Base-by-base conservation (phyloP, 1,140 invertebrate genomes). In the Mercenaria mercenaria region DNA sequence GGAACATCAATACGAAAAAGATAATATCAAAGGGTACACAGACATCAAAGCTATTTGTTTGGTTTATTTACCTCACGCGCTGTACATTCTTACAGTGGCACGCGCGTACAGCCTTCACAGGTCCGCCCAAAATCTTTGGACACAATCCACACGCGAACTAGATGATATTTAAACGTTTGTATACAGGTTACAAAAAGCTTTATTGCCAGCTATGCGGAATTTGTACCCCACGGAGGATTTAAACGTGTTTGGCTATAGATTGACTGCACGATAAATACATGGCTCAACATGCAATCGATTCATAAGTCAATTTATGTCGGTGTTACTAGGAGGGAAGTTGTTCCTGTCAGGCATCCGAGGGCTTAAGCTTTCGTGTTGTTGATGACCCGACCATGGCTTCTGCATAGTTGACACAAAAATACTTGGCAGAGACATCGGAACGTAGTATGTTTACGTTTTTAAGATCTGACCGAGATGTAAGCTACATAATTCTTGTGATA, bases 141-240 rank as follows among this genome's bases (percentile, higher is more conserved):
- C 26, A 39, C 29, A 0, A 41, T 72, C 67, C 67, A 72, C 67
- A 72, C 67, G 67, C 67, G 1, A 72, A 20, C 15, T 39, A 20
- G 67, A 39, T 72, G 2, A 72, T 72, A 67, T 67, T 32, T 29
- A 64, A 26, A 64, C n/a, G 26, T 64, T 64, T 64, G 43, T 39
- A 41, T 72, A 59, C 18, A n/a, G 20, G 6, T 59, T 59, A 26
- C 26, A 20, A 59, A 59, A n/a, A 59, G 23, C 26, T 59, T 59
- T n/a, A 59, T 13, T 59, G 56, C 56, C 56, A 59, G 20, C 4
- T 59, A n/a, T 41, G 67, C 29, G 34, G 67, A 39, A 72, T 72
- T 72, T 10, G 37, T 4, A 72, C 67, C 67, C 67, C 67, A 39
- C 34, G 18, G 67, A 72, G 67, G 29, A 72, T 72, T 72, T 72